A percentile compares a stretch with the other conserved stretches of the same genome.
These are phyloP conservation scores for Gymnopithys bicolor DNA, from an alignment of 2,797 vertebrate genomes.

Conservation along the genomic window DNA sequence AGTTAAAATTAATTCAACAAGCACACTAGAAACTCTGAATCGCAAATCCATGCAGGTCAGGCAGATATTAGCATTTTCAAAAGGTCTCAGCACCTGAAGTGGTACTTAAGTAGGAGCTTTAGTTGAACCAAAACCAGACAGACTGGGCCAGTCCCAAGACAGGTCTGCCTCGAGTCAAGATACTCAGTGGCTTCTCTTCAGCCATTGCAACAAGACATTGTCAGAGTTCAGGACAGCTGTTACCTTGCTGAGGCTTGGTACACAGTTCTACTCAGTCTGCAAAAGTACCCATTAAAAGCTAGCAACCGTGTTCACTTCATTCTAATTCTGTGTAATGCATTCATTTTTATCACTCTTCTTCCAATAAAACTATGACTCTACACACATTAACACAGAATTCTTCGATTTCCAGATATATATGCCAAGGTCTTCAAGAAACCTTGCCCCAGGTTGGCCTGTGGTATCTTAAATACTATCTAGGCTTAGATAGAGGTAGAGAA, in stretches of 20 bases:
- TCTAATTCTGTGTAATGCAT: background rate
- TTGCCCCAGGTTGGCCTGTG: background rate
- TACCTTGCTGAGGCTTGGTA: background rate
- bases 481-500: background rate
- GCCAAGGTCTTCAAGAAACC: background rate
- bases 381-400: background rate
- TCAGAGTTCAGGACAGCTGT: background rate
- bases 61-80: background rate
- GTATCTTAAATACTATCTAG: background rate
- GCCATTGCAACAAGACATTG: background rate
- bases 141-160: background rate
- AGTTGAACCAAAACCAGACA: background rate
- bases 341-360: background rate
- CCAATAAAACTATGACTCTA: background rate
- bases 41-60: background rate
- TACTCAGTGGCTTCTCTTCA: background rate
- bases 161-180: background rate
- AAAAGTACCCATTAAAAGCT: background rate
- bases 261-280: background rate
- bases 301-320: background rate
- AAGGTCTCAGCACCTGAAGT: background rate
- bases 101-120: background rate
- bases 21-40: background rate
- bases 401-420: background rate
- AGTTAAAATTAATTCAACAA: background rate